A percentile compares a stretch with the other conserved stretches of the same genome.
Conservation (phyloP, 35 echinoderm and acorn worm genomes). For the Eucidaris tribuloides region DNA sequence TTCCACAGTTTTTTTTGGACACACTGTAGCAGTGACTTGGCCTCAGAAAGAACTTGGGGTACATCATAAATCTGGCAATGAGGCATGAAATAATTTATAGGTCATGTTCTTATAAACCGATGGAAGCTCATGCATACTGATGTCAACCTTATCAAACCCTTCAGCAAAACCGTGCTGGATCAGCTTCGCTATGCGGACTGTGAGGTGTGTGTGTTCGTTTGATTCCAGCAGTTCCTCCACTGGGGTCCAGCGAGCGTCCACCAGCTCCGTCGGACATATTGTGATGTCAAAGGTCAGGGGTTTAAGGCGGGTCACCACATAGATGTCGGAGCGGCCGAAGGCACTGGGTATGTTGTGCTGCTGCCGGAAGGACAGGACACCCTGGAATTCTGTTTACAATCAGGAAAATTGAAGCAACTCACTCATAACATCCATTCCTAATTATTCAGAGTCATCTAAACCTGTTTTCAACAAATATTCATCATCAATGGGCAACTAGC, state of each 20-base stretch:
- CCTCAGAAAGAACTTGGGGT: no score
- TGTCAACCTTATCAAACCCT: slow-evolving; percentile 75
- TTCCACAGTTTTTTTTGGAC: no score
- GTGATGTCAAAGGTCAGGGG: slow-evolving; percentile 95
- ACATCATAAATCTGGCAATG: no score
- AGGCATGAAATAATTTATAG: slow-evolving; percentile 90
- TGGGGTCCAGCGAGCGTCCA: slow-evolving; percentile 78
- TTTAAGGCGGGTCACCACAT: slow-evolving; percentile 77
- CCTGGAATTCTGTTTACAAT: slow-evolving; percentile 78
- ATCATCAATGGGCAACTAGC: no score
- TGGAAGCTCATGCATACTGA: slow-evolving; percentile 67
- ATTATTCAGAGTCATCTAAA: no score
- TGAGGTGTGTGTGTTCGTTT: slow-evolving; percentile 54
- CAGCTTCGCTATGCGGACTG: slow-evolving; percentile 56
- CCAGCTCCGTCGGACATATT: slow-evolving; percentile 65
- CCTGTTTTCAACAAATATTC: no score
- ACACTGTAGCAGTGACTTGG: no score
- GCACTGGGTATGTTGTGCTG: slow-evolving; percentile 83
- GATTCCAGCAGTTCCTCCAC: slow-evolving; percentile 45
- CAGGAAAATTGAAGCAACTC: no score
- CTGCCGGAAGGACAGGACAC: slow-evolving; percentile 85
- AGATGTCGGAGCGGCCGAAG: slow-evolving; percentile 92
- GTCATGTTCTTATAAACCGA: slow-evolving; percentile 81
- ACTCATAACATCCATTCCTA: no score
- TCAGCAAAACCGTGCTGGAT: slow-evolving; percentile 40